Conservation (phyloP, 1,140 invertebrate genomes). For the Nylanderia fulva region DNA sequence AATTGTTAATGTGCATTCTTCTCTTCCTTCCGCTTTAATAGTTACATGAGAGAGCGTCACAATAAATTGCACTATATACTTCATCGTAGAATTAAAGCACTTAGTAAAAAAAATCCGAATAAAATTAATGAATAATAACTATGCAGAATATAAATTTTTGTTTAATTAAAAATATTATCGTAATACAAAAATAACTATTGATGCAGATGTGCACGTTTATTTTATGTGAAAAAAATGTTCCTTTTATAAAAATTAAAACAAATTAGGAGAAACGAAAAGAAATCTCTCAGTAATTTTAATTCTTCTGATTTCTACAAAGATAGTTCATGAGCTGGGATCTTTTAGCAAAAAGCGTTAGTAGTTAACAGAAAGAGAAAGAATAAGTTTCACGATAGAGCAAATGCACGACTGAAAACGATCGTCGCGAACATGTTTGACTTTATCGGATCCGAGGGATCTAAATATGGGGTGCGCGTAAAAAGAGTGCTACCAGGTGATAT, state of each 20-base stretch:
- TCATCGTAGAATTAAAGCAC: not conserved
- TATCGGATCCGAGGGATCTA: slow-evolving; percentile 42
- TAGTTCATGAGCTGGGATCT: not conserved
- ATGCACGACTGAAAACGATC: slow-evolving; percentile 28
- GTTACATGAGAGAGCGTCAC: not conserved
- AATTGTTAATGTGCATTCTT: slow-evolving; percentile 27
- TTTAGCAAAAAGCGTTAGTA: not conserved
- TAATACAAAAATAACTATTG: no score
- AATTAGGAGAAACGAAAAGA: not conserved
- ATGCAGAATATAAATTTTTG: no score
- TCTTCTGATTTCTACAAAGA: not conserved
- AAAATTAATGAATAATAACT: not conserved
- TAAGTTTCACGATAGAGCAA: not conserved
- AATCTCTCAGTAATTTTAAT: not conserved
- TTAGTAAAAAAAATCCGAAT: not conserved
- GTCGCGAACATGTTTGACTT: slow-evolving; percentile 33
- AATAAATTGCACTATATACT: not conserved
- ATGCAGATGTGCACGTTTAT: not conserved
- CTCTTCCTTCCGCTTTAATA: not conserved
- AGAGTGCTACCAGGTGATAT: not conserved
- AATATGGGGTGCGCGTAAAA: slow-evolving; percentile 37
- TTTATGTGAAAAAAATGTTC: not conserved
- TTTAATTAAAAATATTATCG: no score
- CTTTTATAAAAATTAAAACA: not conserved
- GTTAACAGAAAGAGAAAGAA: slow-evolving; percentile 13